phyloP scores from a whole-genome alignment of 1,140 invertebrate genomes.

The Acromyrmex echinatior region DNA sequence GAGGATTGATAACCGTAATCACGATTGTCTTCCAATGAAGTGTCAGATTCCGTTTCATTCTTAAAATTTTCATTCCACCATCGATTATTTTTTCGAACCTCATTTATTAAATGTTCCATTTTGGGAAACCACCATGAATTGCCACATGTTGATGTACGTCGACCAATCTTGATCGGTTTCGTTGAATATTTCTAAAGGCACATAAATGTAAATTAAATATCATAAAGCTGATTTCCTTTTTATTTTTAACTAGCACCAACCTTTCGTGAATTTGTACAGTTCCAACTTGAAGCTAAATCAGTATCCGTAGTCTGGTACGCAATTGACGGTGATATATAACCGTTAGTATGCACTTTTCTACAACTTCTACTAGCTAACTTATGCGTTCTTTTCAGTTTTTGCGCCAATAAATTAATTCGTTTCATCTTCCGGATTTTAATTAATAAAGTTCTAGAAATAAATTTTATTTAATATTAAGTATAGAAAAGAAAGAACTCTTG shows the following conservation, averaged over 20 bases:
- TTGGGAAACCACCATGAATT: constrained; percentile 74
- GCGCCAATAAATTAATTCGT: constrained; percentile 69
- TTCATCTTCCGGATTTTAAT: constrained; percentile 70
- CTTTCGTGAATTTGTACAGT: constrained; percentile 42
- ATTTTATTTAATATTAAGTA: constrained; percentile 43
- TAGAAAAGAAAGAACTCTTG: neutral
- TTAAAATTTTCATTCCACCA: constrained; percentile 62
- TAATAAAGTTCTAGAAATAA: constrained; percentile 73
- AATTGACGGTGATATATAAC: constrained; percentile 46
- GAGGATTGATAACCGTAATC: constrained; percentile 81
- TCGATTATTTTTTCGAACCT: constrained; percentile 69
- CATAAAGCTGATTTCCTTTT: neutral
- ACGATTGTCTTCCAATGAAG: constrained; percentile 71
- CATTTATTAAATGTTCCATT: constrained; percentile 75
- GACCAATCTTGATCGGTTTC: constrained; percentile 39
- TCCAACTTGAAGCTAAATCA: constrained; percentile 37
- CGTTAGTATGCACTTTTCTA: constrained; percentile 59
- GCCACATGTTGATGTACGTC: constrained; percentile 58
- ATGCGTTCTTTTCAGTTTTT: constrained; percentile 75
- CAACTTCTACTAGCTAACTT: constrained; percentile 52
- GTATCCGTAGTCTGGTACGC: constrained; percentile 27
- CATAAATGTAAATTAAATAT: constrained; percentile 28
- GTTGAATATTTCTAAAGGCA: constrained; percentile 68
- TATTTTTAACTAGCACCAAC: constrained; percentile 45
- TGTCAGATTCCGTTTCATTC: constrained; percentile 60